Evolutionary conservation across 2,797 vertebrate genomes (phyloP).

Genomic region (Diglossa cyanea): DNA sequence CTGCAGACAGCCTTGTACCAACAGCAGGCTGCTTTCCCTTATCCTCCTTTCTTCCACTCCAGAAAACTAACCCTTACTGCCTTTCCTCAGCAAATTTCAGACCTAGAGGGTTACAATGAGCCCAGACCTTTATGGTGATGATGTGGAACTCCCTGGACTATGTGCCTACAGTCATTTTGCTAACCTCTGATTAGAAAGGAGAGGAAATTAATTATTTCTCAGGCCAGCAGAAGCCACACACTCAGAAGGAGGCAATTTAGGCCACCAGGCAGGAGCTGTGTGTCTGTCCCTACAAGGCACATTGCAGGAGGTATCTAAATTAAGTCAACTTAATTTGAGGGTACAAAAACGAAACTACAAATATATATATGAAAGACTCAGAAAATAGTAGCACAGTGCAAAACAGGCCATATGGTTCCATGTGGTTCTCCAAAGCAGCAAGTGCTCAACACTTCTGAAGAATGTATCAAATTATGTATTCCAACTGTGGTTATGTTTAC

Average conservation of each 20-base stretch:
- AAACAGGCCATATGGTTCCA: background rate
- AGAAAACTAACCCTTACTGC: background rate
- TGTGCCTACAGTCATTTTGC: background rate
- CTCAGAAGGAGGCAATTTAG: background rate
- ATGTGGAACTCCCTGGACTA: background rate
- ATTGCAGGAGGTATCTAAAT: background rate
- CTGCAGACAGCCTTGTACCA: background rate
- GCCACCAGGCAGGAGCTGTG: background rate
- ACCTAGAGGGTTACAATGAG: background rate
- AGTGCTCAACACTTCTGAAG: background rate
- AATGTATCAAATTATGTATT: background rate
- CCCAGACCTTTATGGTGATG: background rate
- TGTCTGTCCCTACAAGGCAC: background rate
- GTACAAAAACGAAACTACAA: background rate
- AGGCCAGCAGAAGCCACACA: background rate
- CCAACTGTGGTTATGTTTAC: conserved; percentile 22
- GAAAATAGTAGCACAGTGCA: background rate
- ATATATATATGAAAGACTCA: background rate
- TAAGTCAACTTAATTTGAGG: background rate
- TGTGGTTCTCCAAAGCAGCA: background rate
- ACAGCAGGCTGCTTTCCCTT: background rate
- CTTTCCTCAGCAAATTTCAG: background rate
- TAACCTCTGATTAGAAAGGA: background rate
- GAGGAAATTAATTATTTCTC: background rate
- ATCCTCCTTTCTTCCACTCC: background rate